Evolutionary conservation across 2,113 vertebrate genomes (phyloP), one percentile per base, ranked within the genome.

Genomic region (Orthochromis indermauri): DNA sequence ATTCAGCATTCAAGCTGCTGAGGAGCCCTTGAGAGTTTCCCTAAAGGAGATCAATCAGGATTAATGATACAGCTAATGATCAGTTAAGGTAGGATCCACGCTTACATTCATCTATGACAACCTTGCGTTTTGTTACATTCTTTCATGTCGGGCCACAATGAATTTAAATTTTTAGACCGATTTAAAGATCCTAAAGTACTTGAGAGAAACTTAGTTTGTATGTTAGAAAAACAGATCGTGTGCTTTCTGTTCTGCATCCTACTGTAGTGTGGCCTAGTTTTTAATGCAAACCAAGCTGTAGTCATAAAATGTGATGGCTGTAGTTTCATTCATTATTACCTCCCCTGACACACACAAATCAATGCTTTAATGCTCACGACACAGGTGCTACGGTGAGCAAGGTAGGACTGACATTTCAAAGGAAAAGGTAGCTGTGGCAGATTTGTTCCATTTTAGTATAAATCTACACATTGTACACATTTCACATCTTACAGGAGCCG

Each of bases 401-500:
- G 10, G 19, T n/a, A 47, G 54, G 19, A 33, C 45, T n/a, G n/a
- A 57, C 13, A 54, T 14, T 8, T 10, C 7, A 86, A 84, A 71
- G 47, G 47, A 47, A 54, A 54, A 28, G 26, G 61, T 45, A 82
- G 47, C 26, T 66, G 57, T 53, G 19, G 61, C 19, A 26, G 51
- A 78, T 85, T 83, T 87, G 73, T 78, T 85, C 54, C 2, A 24
- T 49, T 88, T 59, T 55, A 68, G 71, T 37, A 85, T 26, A 88
- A 86, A 81, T 85, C 10, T 85, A 31, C 40, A 88, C 73, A 71
- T 90, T 35, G 9, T 19, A 63, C 59, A 88, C 66, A 37, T 47
- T 84, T 89, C 81, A 93, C 86, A 91, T 87, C 79, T 90, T 55
- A 33, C 47, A 92, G 83, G 81, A 86, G 61, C 73, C 33, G 0